phyloP scores from a whole-genome alignment of 1,140 invertebrate species.

The Drosophila ananassae region DNA sequence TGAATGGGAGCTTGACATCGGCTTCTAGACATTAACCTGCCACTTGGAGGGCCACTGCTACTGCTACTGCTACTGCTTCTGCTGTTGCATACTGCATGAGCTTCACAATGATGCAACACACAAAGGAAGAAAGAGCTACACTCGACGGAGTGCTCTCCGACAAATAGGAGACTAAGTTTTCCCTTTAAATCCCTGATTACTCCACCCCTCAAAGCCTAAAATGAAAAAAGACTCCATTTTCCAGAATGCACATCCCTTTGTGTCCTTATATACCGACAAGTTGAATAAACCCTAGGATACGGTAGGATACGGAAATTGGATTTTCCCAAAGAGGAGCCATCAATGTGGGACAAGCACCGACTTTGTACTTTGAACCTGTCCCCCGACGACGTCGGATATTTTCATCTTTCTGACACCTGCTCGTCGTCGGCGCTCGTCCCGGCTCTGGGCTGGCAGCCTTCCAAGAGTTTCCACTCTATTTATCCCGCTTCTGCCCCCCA shows the following conservation, averaged over 20 bases:
- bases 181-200: too few relatives aligned
- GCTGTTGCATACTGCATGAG: conserved; percentile 44
- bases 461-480: conserved; percentile 47
- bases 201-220: neutral
- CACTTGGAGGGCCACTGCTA: conserved; percentile 24
- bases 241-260: conserved; percentile 8
- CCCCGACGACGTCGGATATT: conserved; percentile 24
- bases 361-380: conserved; percentile 55
- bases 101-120: conserved; percentile 40
- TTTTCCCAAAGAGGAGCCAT: conserved; percentile 43
- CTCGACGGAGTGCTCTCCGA: neutral
- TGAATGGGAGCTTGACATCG: conserved; percentile 48
- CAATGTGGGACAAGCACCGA: conserved; percentile 39
- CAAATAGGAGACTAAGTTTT: too few relatives aligned
- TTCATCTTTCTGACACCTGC: conserved; percentile 30
- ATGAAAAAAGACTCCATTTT: neutral
- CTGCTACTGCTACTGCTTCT: conserved; percentile 9
- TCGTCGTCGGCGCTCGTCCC: neutral
- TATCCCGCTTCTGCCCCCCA: conserved; percentile 1
- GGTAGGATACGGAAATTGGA: conserved; percentile 64
- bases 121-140: conserved; percentile 11
- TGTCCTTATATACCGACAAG: conserved; percentile 21
- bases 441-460: conserved; percentile 18
- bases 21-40: conserved; percentile 47
- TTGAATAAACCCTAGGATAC: conserved; percentile 64